Conservation (phyloP, 2,113 vertebrate species). For the Morone saxatilis region DNA sequence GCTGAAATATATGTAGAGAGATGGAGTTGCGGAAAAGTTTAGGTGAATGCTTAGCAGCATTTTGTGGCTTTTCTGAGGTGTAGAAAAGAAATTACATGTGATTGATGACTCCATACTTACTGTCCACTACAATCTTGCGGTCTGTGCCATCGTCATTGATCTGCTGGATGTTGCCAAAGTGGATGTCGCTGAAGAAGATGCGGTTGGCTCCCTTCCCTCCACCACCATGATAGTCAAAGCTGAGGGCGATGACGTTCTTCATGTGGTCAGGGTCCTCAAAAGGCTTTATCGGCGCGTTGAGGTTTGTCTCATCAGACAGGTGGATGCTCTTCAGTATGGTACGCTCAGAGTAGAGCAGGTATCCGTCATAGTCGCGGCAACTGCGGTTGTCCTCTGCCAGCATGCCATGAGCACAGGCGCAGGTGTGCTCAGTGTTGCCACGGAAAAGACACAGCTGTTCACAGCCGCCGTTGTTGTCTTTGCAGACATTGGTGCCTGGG, state of each 20-base stretch:
- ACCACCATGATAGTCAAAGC: slow-evolving; percentile 92
- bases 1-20: background rate
- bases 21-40: slow-evolving; percentile 2
- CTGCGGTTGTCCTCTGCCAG: slow-evolving; percentile 90
- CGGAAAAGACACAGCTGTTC: slow-evolving; percentile 96
- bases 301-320: slow-evolving; percentile 95
- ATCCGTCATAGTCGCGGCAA: slow-evolving; percentile 95
- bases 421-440: slow-evolving; percentile 86
- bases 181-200: slow-evolving; percentile 98
- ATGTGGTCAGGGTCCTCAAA: slow-evolving; percentile 97
- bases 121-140: slow-evolving; percentile 94
- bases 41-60: background rate
- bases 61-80: background rate
- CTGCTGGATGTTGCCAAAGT: slow-evolving; percentile 99
- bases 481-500: slow-evolving; percentile 94
- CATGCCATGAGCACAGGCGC: slow-evolving; percentile 96
- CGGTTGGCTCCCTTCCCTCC: slow-evolving; percentile 90
- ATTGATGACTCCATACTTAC: slow-evolving; percentile 83
- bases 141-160: slow-evolving; percentile 93
- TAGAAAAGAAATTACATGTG: background rate
- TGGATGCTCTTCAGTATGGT: slow-evolving; percentile 99
- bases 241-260: slow-evolving; percentile 97
- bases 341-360: slow-evolving; percentile 96
- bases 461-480: slow-evolving; percentile 91
- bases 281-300: slow-evolving; percentile 96